A percentile compares a stretch with the other conserved stretches of the same genome.
Evolutionary conservation across 2,888 invertebrate genomes (phyloP).

Genomic region (Sylvicola fuscatus): DNA sequence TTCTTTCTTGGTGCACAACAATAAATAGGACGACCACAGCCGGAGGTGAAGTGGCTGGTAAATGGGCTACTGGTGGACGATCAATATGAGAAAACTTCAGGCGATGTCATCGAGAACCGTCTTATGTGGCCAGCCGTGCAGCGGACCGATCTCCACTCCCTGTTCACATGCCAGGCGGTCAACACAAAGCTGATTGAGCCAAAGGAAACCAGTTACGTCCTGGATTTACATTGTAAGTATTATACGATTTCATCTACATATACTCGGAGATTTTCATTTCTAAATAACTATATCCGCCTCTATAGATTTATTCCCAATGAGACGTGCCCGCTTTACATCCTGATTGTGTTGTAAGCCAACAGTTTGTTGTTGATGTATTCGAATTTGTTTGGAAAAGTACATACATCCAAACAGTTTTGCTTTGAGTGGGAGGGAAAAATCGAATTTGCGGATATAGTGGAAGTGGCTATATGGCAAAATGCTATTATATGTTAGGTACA

Average conservation of each 20-base stretch:
- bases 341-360: neutral
- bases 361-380: too few relatives aligned
- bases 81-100: constrained; percentile 64
- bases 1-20: too few relatives aligned
- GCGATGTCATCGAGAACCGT: constrained; percentile 71
- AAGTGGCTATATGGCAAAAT: too few relatives aligned
- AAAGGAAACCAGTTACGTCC: constrained; percentile 49
- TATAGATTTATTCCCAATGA: too few relatives aligned
- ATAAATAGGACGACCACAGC: constrained; percentile 50
- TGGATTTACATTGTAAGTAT: constrained; percentile 63
- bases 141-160: constrained; percentile 61
- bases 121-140: constrained; percentile 52
- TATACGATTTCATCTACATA: too few relatives aligned
- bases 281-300: too few relatives aligned
- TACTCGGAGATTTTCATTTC: too few relatives aligned
- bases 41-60: constrained; percentile 63
- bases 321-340: neutral
- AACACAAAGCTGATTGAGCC: constrained; percentile 70
- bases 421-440: too few relatives aligned
- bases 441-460: too few relatives aligned
- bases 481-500: too few relatives aligned
- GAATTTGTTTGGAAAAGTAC: too few relatives aligned
- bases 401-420: too few relatives aligned
- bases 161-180: constrained; percentile 72
- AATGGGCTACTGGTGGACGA: constrained; percentile 63